Evolutionary conservation across 2,888 invertebrate species (phyloP), one percentile per base, ranked within the genome.

Genomic region (Drepana falcataria): DNA sequence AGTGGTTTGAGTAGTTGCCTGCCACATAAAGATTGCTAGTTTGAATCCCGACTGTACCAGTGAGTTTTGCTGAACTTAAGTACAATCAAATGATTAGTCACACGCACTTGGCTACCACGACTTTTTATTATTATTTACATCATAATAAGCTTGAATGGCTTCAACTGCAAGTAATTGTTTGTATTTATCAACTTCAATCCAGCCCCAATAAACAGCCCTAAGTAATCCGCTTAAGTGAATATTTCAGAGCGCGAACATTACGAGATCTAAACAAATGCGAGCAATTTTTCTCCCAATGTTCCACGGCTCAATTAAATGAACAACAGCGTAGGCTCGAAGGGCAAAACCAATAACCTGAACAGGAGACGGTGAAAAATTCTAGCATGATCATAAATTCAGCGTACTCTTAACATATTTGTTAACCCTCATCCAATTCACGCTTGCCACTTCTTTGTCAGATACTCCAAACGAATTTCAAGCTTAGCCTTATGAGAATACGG

Each of bases 401-500:
- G 68, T 66, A 62, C 63, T 70, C 69, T 63, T 68, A 77, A 75
- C 75, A 72, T 76, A 80, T 79, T 77, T 76, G 78, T 75, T 71
- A 77, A 71, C 69, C 72, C 68, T 71, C 63, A 65, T 65, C 59
- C 66, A 69, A 73, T 75, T 75, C 66, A 65, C 70, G 68, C 69
- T 65, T 64, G 53, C 58, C 53, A 57, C 59, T 63, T 40, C 40
- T 63, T 55, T 56, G 53, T 55, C 57, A 51, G 47, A 48, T 34
- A 4, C 35, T 41, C 34, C 3, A 48, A 40, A 52, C 55, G 58
- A 62, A 64, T 57, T 55, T 60, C 56, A 53, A 53, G 65, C 63
- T 70, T 66, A 63, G 49, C 53, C 47, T 59, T 51, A 52, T 44
- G 48, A 54, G 51, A 55, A 65, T 64, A 65, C 59, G 53, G 52